Base-by-base conservation (phyloP, 2,888 invertebrate genomes). In the Athalia cordata region DNA sequence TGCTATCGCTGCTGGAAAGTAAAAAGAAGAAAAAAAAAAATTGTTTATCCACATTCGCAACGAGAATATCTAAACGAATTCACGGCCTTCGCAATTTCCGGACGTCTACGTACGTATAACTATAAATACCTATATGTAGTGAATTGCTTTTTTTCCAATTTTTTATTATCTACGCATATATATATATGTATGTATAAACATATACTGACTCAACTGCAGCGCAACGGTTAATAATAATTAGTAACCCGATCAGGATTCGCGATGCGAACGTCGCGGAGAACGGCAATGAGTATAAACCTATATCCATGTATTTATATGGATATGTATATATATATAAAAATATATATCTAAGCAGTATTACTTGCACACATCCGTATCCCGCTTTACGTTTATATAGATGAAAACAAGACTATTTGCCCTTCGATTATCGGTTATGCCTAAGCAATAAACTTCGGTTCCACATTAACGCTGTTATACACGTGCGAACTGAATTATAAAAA, bases 151-250 rank as follows among this genome's bases (percentile, higher is more conserved):
- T 45, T 59, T 59, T 59, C 15, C n/a, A 47, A 47, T 43, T 13
- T 45, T 13, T 3, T 6, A 9, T 29, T 7, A 64, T n/a, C 43
- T 9, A 64, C 1, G 45, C 6, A 8, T 6, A 8, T 11, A 43
- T 5, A 7, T 4, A 43, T 47, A 43, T 64, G 45, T 43, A 15
- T 43, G 43, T 8, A 15, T 65, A 15, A 62, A 43, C 45, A 45
- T 52, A 75, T 75, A 62, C 75, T n/a, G 3, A 62, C 13, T 1
- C 13, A 29, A 29, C 29, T 29, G 29, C 29, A 29, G 75, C n/a
- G 29, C 75, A 75, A 75, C 75, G 75, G 75, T 75, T 75, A 75
- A 75, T 75, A 45, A 64, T 62, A 47, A 75, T 75, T 64, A 75
- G 64, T 64, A 64, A 61, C 49, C 61, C 64, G 75, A 62, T 75